Percentiles rank a stretch among this genome's conserved stretches.
Evolutionary conservation across 1,140 invertebrate genomes (phyloP).

Genomic region (Drosophila pruinosa): DNA sequence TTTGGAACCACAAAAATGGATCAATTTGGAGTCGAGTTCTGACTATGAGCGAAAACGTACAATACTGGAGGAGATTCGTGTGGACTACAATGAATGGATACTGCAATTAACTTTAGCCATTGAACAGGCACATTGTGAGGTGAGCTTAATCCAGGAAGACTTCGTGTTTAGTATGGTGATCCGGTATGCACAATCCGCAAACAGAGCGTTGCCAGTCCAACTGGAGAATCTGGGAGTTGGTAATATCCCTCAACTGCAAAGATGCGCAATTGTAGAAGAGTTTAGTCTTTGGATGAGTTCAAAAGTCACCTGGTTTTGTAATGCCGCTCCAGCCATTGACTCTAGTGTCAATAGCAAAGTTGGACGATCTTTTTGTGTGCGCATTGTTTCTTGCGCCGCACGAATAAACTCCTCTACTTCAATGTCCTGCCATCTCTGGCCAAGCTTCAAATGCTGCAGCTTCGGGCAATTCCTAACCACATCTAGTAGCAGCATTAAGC

Average conservation of each 20-base stretch:
- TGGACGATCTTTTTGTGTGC: background rate
- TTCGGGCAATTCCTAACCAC: conserved; percentile 31
- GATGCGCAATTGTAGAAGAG: background rate
- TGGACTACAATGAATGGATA: conserved; percentile 48
- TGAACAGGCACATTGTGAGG: conserved; percentile 67
- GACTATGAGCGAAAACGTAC: conserved; percentile 36
- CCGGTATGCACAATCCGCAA: conserved; percentile 41
- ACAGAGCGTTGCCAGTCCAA: background rate
- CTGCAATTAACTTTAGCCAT: conserved; percentile 58
- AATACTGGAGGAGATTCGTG: conserved; percentile 9
- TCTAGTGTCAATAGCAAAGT: conserved; percentile 29
- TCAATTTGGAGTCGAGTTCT: background rate
- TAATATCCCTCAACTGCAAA: background rate
- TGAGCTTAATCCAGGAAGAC: conserved; percentile 41
- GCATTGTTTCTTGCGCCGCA: background rate
- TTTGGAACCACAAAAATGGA: conserved; percentile 42
- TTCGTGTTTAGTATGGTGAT: conserved; percentile 37
- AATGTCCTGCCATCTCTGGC: conserved; percentile 23
- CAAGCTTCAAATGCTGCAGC: conserved; percentile 48
- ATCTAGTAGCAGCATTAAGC: conserved; percentile 7
- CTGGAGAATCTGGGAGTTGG: background rate
- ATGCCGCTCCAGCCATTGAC: background rate
- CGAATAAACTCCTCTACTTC: conserved; percentile 18
- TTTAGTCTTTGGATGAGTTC: background rate
- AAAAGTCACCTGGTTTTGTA: conserved; percentile 2